Conservation (phyloP, 1,140 invertebrate species). For the Drosophila nebulosa region DNA sequence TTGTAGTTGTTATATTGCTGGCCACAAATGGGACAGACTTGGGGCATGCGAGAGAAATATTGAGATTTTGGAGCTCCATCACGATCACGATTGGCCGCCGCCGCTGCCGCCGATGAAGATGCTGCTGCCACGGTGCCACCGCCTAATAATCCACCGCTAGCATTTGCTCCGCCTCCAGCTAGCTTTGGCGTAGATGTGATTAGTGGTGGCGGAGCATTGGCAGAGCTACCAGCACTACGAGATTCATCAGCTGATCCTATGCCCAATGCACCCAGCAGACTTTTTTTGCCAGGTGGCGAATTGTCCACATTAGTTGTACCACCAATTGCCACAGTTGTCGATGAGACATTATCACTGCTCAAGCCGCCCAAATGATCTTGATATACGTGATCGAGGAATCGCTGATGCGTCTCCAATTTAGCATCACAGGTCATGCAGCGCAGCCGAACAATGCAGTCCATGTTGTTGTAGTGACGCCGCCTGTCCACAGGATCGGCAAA, state of each 20-base stretch:
- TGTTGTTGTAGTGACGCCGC: slow-evolving; percentile 79
- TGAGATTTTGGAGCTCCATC: slow-evolving; percentile 61
- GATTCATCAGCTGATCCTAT: slow-evolving; percentile 71
- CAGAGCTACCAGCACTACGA: slow-evolving; percentile 49
- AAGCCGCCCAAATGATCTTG: slow-evolving; percentile 72
- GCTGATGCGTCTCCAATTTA: slow-evolving; percentile 76
- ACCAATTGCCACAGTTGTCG: slow-evolving; percentile 24
- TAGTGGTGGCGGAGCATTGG: not conserved
- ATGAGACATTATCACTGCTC: slow-evolving; percentile 62
- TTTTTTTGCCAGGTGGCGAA: slow-evolving; percentile 60
- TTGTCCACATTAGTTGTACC: slow-evolving; percentile 49
- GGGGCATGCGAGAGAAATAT: slow-evolving; percentile 78
- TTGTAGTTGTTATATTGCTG: slow-evolving; percentile 81
- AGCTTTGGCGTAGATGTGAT: slow-evolving; percentile 32
- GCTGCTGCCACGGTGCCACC: not conserved
- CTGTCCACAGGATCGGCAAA: slow-evolving; percentile 75
- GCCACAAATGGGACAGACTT: slow-evolving; percentile 78
- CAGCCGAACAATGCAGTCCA: slow-evolving; percentile 78
- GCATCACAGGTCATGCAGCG: slow-evolving; percentile 80
- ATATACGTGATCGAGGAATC: slow-evolving; percentile 79
- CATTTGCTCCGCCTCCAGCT: not conserved
- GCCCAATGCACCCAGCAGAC: slow-evolving; percentile 49
- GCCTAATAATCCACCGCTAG: not conserved
- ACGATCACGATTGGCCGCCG: slow-evolving; percentile 17
- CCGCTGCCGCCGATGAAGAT: no score